Evolutionary conservation across 2,888 invertebrate genomes (phyloP), one percentile per base, ranked within the genome.

Genomic region (Nephrocerus scutellatus): DNA sequence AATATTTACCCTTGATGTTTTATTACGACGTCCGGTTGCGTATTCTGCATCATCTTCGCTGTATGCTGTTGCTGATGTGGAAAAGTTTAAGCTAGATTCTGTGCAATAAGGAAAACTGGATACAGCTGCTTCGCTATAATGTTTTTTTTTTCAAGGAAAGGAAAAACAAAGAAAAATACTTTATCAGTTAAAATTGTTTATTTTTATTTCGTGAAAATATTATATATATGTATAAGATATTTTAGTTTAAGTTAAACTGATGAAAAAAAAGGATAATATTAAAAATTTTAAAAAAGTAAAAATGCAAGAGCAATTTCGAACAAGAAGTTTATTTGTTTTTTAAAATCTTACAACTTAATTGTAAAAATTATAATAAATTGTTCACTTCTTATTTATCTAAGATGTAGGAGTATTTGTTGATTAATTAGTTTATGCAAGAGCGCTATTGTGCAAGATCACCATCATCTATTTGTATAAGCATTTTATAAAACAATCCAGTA

Each of bases 31-130:
- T 55, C 73, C 74, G 29, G 76, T 71, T 44, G 76, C 75, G 70
- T 79, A 83, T 61, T 83, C 83, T 46, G 74, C 76, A 65, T 83
- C 83, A 66, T 82, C 82, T 62, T 84, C 84, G 41, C 80, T 82
- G 37, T 74, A 75, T 38, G 77, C 71, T 45, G 73, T 63, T 41
- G 63, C 72, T 43, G 74, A 74, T 47, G 77, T 78, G 44, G 79
- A 74, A 68, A 83, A 82, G 71, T 80, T 80, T 57, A 82, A 62
- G 36, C 68, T 69, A 59, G 66, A 63, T 62, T 68, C 69, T 56
- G 66, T 61, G 55, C 68, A 68, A 61, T 68, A 68, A 58, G 68
- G 62, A 66, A 68, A 69, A 61, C 68, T 68, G 57, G 68, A 62
- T 49, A 68, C 66, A 41, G 68, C 66, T 56, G 68, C 64, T 55